Evolutionary conservation across 2,113 vertebrate genomes (phyloP).

Genomic region (Gopherus evgoodei): DNA sequence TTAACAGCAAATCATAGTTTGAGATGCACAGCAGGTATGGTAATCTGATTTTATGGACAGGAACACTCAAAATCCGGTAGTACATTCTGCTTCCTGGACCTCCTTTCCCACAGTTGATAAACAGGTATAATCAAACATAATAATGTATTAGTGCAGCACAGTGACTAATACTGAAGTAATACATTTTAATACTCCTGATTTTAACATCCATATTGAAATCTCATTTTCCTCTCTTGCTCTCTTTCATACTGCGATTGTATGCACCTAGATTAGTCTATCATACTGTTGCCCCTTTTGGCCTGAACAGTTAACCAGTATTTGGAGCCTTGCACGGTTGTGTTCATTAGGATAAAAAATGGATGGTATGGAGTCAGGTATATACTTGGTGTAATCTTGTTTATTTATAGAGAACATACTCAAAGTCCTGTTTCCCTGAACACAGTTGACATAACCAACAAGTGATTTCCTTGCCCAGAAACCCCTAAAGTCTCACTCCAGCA

Average conservation of each 20-base stretch:
- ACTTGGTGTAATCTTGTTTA: not conserved
- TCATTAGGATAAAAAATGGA: not conserved
- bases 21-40: not conserved
- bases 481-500: not conserved
- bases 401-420: not conserved
- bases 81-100: not conserved
- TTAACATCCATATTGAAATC: not conserved
- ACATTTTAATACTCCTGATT: not conserved
- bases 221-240: not conserved
- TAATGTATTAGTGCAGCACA: not conserved
- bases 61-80: not conserved
- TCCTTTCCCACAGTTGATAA: not conserved
- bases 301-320: not conserved
- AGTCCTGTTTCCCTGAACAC: not conserved
- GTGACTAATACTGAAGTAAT: not conserved
- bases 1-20: not conserved
- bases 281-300: not conserved
- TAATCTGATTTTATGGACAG: not conserved
- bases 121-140: not conserved
- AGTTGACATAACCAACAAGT: not conserved
- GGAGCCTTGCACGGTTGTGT: not conserved
- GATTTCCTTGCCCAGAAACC: not conserved
- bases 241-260: not conserved
- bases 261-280: not conserved
- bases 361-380: fast-evolving